Conservation (phyloP, 2,888 invertebrate species). For the Proisotoma minuta region DNA sequence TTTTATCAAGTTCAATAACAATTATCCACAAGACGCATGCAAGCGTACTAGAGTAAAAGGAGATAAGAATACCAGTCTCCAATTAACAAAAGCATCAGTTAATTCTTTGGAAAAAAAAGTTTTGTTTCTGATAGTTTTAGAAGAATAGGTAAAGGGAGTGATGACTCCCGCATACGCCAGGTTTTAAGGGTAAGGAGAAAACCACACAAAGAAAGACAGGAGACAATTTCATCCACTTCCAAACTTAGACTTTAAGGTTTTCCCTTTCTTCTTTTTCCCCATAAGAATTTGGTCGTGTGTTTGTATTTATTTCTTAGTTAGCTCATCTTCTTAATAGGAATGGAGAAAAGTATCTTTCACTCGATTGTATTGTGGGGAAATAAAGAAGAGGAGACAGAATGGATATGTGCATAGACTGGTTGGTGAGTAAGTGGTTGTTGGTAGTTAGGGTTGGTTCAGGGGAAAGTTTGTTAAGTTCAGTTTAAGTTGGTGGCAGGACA, state of each 20-base stretch:
- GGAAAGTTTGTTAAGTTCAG: slow-evolving; percentile 28
- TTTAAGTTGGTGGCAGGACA: slow-evolving; percentile 27
- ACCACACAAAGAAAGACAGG: not conserved
- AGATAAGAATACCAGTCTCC: too few species aligned
- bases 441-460: not conserved
- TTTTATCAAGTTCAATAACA: too few species aligned
- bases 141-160: too few species aligned
- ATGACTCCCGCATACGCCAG: too few species aligned
- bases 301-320: slow-evolving; percentile 5
- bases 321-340: slow-evolving; percentile 5
- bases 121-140: too few species aligned
- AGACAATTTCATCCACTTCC: slow-evolving; percentile 1
- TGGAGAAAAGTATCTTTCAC: not conserved
- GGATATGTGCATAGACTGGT: not conserved
- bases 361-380: slow-evolving; percentile 5
- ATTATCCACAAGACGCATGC: too few species aligned
- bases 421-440: not conserved
- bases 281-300: slow-evolving; percentile 1
- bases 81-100: too few species aligned
- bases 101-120: too few species aligned
- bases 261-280: too few species aligned
- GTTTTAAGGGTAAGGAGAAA: not conserved
- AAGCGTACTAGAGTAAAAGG: too few species aligned
- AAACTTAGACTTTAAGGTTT: not conserved
- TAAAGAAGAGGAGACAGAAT: slow-evolving; percentile 4